Evolutionary conservation across 2,113 vertebrate genomes (phyloP), one percentile per base, ranked within the genome.

Genomic region (Cricetomys ansorgei): DNA sequence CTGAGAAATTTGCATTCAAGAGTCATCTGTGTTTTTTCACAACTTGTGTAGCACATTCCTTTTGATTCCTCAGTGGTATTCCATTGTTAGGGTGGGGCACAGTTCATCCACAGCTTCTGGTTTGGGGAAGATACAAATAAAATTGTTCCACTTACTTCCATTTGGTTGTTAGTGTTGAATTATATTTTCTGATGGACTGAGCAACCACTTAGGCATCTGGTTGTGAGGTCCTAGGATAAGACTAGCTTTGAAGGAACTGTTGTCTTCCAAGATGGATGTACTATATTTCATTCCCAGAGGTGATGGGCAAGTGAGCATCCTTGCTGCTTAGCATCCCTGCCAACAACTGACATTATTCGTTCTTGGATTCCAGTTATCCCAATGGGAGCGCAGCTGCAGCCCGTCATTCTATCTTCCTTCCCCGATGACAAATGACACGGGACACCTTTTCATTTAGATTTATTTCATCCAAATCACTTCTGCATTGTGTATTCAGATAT

Each of bases 51-150:
- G 2, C 9, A 65, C 17, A 9, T 72, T 91, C 12, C 19, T 90
- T 43, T 64, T 83, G 50, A 29, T 70, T 53, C 21, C 37, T 79
- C n/a, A 88, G 37, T 90, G 80, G 34, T 91, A 86, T 94, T 91
- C 13, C 11, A 31, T 53, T 89, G 21, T 37, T 55, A 64, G 48
- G 23, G 34, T 89, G 5, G 31, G 57, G 17, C 45, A 92, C 3
- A 40, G 3, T 59, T 72, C 75, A 45, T 76, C 73, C 53, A 69
- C 76, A 84, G n/a, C 4, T 89, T 81, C 4, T 34, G 43, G 19
- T 45, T 88, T 19, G 4, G 48, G 37, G 25, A n/a, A 72, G 45
- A 55, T 55, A 72, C 23, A 27, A 86, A 81, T 77, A 84, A 75
- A 92, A 43, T 48, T 59, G 45, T 16, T 87, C 45, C n/a, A 77